A percentile compares a stretch with the other conserved stretches of the same genome.
phyloP scores from a whole-genome alignment of 1,140 invertebrate species.

The Orchestia grillus region DNA sequence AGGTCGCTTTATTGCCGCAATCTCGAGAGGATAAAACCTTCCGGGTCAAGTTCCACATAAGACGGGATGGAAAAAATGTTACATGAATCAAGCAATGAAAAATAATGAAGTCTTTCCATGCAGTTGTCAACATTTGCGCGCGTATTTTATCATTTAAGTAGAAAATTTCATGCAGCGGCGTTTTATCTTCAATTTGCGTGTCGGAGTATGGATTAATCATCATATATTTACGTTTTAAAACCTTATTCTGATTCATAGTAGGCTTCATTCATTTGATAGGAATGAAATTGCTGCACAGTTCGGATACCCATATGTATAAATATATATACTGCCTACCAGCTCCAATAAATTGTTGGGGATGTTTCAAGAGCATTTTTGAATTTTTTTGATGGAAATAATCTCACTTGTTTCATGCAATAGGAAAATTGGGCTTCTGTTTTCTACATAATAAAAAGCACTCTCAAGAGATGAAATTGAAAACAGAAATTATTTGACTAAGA shows the following conservation, averaged over 20 bases:
- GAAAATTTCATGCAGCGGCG: not conserved
- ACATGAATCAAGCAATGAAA: not conserved
- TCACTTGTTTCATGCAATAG: too few relatives aligned
- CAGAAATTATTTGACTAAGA: too few relatives aligned
- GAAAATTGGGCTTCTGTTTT: too few relatives aligned
- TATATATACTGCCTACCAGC: too few relatives aligned
- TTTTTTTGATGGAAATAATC: too few relatives aligned
- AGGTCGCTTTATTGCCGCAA: not conserved
- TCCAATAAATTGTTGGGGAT: too few relatives aligned
- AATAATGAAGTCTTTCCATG: not conserved
- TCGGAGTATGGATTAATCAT: not conserved
- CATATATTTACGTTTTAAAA: not conserved
- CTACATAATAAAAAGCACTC: too few relatives aligned
- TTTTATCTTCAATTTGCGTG: not conserved
- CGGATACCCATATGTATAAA: too few relatives aligned
- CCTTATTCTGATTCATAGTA: not conserved
- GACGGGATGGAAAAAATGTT: not conserved
- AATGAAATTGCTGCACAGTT: too few relatives aligned
- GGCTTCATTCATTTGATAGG: not conserved
- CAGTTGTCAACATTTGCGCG: not conserved
- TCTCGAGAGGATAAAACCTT: not conserved
- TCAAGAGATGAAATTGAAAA: too few relatives aligned
- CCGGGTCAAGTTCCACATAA: not conserved
- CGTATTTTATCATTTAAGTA: not conserved
- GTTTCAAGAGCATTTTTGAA: too few relatives aligned